Percentiles rank a stretch among this genome's conserved stretches.
These are phyloP conservation scores for Arion vulgaris DNA, from an alignment of 1,140 invertebrate genomes.

Conservation along the genomic window DNA sequence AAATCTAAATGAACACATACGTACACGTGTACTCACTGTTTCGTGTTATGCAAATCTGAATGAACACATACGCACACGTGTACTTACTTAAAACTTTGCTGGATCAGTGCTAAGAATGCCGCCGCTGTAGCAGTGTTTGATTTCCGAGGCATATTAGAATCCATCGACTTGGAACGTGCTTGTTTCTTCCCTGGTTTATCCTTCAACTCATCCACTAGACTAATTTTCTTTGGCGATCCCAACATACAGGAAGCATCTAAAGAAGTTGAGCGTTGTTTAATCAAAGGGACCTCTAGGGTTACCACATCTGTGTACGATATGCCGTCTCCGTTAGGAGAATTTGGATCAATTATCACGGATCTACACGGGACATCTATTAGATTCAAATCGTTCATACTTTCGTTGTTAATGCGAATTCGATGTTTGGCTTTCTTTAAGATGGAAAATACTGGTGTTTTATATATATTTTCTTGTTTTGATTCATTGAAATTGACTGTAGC, in stretches of 20 bases:
- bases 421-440: slow-evolving; percentile 20
- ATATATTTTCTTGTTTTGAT: not conserved
- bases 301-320: slow-evolving; percentile 59
- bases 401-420: slow-evolving; percentile 15
- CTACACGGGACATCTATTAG: not conserved
- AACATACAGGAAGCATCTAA: slow-evolving; percentile 62
- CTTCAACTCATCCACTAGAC: slow-evolving; percentile 36
- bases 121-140: slow-evolving; percentile 18
- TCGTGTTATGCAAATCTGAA: too few species aligned
- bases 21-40: too few species aligned
- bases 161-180: slow-evolving; percentile 39
- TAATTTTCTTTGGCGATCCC: slow-evolving; percentile 39
- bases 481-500: not conserved
- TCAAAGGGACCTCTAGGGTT: slow-evolving; percentile 64
- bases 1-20: too few species aligned
- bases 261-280: slow-evolving; percentile 67
- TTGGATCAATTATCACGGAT: not conserved
- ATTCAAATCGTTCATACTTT: slow-evolving; percentile 16
- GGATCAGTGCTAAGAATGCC: slow-evolving; percentile 30
- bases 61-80: too few species aligned
- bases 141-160: slow-evolving; percentile 10
- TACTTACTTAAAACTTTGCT: slow-evolving; percentile 42
- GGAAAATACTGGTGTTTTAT: not conserved
- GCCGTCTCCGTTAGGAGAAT: not conserved
- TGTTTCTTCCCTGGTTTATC: slow-evolving; percentile 25